Evolutionary conservation across 2,888 invertebrate genomes (phyloP), one percentile per base, ranked within the genome.

Genomic region (Ochropleura leucogaster): DNA sequence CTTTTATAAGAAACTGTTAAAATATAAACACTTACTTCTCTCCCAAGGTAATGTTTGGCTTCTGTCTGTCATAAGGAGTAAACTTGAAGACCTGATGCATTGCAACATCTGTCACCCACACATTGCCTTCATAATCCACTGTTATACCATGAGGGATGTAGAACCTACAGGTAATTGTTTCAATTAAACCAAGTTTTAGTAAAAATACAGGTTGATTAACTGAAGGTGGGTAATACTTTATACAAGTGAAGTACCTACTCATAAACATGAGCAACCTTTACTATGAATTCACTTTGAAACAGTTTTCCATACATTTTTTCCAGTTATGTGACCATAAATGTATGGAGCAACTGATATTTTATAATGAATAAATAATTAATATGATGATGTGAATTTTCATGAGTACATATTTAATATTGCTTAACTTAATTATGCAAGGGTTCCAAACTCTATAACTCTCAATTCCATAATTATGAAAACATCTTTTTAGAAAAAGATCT

Each of bases 71-170:
- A 12, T 95, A 91, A 0, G 97, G 96, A 2, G 97, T 94, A 84
- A 98, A 98, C 92, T 98, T 98, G 91, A 98, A 97, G 16, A 99
- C 98, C 93, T 99, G 99, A 93, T 99, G 99, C 85, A 98, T 90
- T 0, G 98, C 99, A 4, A 99, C 98, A 92, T 99, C 99, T 0
- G 99, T 99, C 44, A 98, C 94, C 98, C 98, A 99, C 55, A 98
- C 97, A 94, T 98, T 98, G 79, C 97, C 98, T 7, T 97, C 95
- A 1, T 93, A 91, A 90, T 99, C 99, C 65, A 98, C 97, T 20
- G 98, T 98, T 74, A 99, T 96, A 0, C 99, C 99, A 89, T 99
- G 99, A 0, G 99, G 99, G 93, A 99, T 97, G 90, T 98, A 98
- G 95, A 98, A 99, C 73, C 98, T 98, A 88, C 1, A 90, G 74